Percentiles rank a stretch among this genome's conserved stretches.
phyloP scores from a whole-genome alignment of 2,113 vertebrate genomes.

The Cyphomyrus discorhynchus region DNA sequence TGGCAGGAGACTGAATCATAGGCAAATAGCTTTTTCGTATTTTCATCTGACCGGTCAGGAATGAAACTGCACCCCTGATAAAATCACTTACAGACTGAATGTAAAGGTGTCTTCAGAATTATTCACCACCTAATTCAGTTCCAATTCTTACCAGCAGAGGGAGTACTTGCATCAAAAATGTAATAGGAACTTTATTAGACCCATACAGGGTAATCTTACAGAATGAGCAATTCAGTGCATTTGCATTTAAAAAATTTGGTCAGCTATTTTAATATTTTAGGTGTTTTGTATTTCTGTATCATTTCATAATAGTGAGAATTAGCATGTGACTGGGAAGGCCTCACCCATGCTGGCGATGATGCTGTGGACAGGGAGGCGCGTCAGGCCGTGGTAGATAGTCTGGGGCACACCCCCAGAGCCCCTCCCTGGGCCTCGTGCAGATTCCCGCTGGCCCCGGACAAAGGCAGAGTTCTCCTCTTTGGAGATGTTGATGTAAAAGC shows the following conservation, averaged over 20 bases:
- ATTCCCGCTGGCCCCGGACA: conserved; percentile 62
- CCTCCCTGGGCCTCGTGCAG: conserved; percentile 45
- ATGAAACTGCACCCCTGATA: not conserved
- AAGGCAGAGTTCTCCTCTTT: conserved; percentile 77
- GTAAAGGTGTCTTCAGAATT: not conserved
- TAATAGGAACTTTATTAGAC: not conserved
- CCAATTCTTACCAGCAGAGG: not conserved
- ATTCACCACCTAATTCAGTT: not conserved
- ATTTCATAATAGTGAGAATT: not conserved
- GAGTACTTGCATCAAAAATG: not conserved
- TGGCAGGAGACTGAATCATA: not conserved
- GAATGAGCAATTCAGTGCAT: not conserved
- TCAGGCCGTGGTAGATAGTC: conserved; percentile 70
- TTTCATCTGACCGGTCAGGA: not conserved
- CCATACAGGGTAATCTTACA: not conserved
- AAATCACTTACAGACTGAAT: not conserved
- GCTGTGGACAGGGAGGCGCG: conserved; percentile 71
- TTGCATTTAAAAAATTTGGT: not conserved
- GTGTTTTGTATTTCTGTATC: not conserved
- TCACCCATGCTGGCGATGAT: conserved; percentile 78
- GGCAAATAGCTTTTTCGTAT: not conserved
- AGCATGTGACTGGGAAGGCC: conserved; percentile 22
- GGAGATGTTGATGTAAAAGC: conserved; percentile 77
- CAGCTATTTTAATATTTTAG: not conserved
- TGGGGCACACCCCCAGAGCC: conserved; percentile 50